Conservation (phyloP, 2,888 invertebrate species). For the Cephalotes varians region DNA sequence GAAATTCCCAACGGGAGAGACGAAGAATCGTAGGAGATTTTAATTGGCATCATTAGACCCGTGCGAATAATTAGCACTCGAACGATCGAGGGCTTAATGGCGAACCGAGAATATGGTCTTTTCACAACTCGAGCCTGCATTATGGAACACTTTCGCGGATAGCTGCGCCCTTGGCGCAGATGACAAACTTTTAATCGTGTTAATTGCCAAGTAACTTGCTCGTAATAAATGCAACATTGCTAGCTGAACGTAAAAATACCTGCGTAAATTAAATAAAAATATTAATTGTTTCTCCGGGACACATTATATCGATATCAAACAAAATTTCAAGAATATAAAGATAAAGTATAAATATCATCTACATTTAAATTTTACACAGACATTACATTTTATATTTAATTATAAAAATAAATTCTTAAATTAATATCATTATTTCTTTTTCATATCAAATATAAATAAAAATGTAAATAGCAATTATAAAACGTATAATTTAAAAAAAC, state of each 20-base stretch:
- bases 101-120: constrained; percentile 65
- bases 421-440: neutral
- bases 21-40: constrained; percentile 69
- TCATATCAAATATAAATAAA: neutral
- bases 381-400: constrained; percentile 1
- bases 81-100: constrained; percentile 74
- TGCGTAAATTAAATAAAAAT: constrained; percentile 15
- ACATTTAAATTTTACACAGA: neutral
- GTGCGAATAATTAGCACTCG: constrained; percentile 74
- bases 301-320: neutral
- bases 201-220: constrained; percentile 50
- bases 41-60: constrained; percentile 74
- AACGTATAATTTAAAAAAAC: neutral
- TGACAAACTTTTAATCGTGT: constrained; percentile 67
- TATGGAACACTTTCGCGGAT: constrained; percentile 59
- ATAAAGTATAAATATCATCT: neutral
- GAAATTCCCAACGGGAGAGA: constrained; percentile 62
- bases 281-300: neutral
- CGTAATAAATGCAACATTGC: constrained; percentile 36
- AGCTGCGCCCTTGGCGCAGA: constrained; percentile 61
- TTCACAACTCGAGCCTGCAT: constrained; percentile 61
- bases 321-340: neutral
- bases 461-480: neutral
- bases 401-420: neutral
- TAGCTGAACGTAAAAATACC: constrained; percentile 24